These are phyloP conservation scores for Hypanus sabinus DNA, from an alignment of 2,113 vertebrate species.

Conservation along the genomic window DNA sequence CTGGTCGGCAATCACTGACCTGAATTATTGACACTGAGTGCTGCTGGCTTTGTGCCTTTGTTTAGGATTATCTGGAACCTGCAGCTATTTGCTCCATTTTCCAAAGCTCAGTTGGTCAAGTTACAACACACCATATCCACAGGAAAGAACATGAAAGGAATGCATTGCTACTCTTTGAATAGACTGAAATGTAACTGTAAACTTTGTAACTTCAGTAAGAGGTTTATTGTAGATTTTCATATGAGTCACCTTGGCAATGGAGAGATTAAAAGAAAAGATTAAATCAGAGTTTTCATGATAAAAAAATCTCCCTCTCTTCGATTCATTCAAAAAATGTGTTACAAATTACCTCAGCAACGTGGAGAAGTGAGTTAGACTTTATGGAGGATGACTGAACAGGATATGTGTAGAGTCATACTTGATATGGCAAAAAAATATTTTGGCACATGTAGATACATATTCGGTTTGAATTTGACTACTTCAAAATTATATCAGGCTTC, in stretches of 20 bases:
- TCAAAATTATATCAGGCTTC: background rate
- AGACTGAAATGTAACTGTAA: background rate
- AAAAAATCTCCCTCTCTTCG: background rate
- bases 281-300: background rate
- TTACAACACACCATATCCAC: background rate
- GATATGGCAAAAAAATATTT: background rate
- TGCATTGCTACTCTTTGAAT: background rate
- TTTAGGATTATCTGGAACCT: no score
- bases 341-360: background rate
- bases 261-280: background rate
- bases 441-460: background rate
- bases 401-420: background rate
- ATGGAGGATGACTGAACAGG: background rate
- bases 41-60: no score
- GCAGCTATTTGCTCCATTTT: background rate
- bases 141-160: background rate
- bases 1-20: no score
- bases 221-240: background rate
- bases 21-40: no score
- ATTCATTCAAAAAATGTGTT: background rate
- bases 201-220: background rate
- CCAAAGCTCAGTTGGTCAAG: background rate
- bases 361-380: background rate
- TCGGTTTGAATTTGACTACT: background rate
- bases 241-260: background rate